Percentiles rank a stretch among this genome's conserved stretches.
Conservation (phyloP, 2,797 vertebrate genomes). For the Catamblyrhynchus diadema region DNA sequence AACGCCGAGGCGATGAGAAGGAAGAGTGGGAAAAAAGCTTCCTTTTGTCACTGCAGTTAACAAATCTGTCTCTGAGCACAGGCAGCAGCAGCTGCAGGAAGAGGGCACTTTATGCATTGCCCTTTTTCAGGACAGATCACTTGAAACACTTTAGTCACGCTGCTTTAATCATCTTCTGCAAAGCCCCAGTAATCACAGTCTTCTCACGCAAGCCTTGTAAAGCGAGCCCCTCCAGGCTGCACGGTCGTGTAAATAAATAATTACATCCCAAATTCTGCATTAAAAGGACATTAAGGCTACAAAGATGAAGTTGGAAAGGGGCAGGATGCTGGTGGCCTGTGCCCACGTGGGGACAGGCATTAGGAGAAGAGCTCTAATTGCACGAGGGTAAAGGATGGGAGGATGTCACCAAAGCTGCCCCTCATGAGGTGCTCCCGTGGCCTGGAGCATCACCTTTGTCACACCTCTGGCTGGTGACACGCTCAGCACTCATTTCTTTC, state of each 20-base stretch:
- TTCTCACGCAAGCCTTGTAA: slow-evolving; percentile 18
- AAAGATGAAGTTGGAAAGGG: not conserved
- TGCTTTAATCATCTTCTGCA: slow-evolving; percentile 37
- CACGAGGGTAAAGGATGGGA: not conserved
- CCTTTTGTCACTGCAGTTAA: slow-evolving; percentile 28
- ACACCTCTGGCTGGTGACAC: not conserved
- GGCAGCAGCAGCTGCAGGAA: slow-evolving; percentile 54
- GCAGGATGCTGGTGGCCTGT: not conserved
- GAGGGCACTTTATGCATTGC: slow-evolving; percentile 21
- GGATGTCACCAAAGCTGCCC: not conserved
- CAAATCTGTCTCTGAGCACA: slow-evolving; percentile 35
- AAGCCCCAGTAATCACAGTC: slow-evolving; percentile 6
- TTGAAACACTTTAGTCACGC: slow-evolving; percentile 45
- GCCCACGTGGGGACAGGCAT: not conserved
- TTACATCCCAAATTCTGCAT: slow-evolving; percentile 11
- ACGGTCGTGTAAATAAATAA: slow-evolving; percentile 49
- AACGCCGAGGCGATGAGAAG: not conserved
- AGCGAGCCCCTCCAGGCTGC: slow-evolving; percentile 17
- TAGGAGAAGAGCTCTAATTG: not conserved
- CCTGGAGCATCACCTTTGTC: slow-evolving; percentile 6
- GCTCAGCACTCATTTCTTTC: not conserved
- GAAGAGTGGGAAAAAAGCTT: not conserved
- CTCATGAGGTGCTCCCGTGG: not conserved
- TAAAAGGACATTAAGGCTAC: slow-evolving; percentile 18
- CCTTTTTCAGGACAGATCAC: slow-evolving; percentile 41